Evolutionary conservation across 2,888 invertebrate genomes (phyloP).

Genomic region (Onthophagus sagittarius): DNA sequence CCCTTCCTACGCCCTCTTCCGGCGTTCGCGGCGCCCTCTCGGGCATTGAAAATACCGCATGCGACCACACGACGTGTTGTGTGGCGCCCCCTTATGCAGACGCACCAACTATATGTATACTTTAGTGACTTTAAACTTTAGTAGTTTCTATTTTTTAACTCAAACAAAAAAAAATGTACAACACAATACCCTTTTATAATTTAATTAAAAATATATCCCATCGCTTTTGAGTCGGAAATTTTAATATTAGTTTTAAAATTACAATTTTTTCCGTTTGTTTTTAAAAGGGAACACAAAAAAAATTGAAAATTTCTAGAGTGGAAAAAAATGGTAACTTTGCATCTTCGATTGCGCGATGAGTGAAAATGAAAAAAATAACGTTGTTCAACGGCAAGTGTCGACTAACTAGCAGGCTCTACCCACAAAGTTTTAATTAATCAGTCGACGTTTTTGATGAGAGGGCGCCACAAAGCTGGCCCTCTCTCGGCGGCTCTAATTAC

Average conservation of each 20-base stretch:
- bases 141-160: too few species aligned
- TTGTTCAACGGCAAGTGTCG: not conserved
- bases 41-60: not conserved
- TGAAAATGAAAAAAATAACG: not conserved
- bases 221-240: too few species aligned
- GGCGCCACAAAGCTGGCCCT: not conserved
- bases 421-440: not conserved
- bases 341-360: not conserved
- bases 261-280: too few species aligned
- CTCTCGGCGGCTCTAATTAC: not conserved
- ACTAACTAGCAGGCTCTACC: not conserved
- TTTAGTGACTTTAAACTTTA: too few species aligned
- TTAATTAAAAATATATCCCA: not conserved
- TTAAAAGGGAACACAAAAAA: not conserved
- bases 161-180: too few species aligned
- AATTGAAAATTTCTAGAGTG: not conserved
- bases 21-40: not conserved
- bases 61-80: not conserved
- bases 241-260: too few species aligned
- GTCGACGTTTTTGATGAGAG: not conserved
- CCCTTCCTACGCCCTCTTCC: not conserved
- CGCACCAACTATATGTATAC: not conserved
- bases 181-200: not conserved
- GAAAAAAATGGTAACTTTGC: not conserved
- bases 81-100: not conserved